phyloP scores from a whole-genome alignment of 2,888 invertebrate genomes.

The Timandra comae region DNA sequence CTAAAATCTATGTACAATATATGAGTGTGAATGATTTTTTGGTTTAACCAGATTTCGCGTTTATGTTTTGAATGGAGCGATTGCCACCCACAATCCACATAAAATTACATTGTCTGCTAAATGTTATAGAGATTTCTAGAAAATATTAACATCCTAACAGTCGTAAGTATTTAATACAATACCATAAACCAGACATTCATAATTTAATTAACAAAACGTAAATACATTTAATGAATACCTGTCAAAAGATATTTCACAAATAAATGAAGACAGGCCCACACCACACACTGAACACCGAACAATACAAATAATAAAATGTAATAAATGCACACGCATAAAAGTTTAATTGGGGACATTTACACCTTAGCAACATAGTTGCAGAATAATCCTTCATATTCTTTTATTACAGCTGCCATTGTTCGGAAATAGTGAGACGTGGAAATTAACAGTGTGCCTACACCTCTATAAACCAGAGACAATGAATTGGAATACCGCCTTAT shows the following conservation, averaged over 20 bases:
- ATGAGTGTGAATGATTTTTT: too few relatives aligned
- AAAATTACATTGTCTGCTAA: too few relatives aligned
- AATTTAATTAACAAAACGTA: too few relatives aligned
- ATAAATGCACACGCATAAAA: constrained; percentile 18
- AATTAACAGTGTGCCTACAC: constrained; percentile 35
- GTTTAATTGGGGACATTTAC: constrained; percentile 35
- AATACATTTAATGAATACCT: neutral
- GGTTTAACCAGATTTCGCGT: too few relatives aligned
- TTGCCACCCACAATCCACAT: too few relatives aligned
- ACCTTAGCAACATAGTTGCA: constrained; percentile 29
- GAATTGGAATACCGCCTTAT: constrained; percentile 43
- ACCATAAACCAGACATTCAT: too few relatives aligned
- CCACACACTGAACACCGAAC: constrained; percentile 6
- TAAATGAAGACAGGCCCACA: constrained; percentile 3
- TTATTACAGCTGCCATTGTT: constrained; percentile 12
- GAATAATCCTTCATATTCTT: constrained; percentile 8
- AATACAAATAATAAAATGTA: constrained; percentile 17
- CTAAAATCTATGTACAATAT: too few relatives aligned
- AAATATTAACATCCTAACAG: too few relatives aligned
- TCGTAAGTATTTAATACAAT: too few relatives aligned
- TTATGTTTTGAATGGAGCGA: too few relatives aligned
- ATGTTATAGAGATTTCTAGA: too few relatives aligned
- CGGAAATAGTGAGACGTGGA: constrained; percentile 16
- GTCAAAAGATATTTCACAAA: constrained; percentile 12
- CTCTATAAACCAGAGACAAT: constrained; percentile 34